Evolutionary conservation across 2,797 vertebrate species (phyloP).

Genomic region (Octomys mimax): DNA sequence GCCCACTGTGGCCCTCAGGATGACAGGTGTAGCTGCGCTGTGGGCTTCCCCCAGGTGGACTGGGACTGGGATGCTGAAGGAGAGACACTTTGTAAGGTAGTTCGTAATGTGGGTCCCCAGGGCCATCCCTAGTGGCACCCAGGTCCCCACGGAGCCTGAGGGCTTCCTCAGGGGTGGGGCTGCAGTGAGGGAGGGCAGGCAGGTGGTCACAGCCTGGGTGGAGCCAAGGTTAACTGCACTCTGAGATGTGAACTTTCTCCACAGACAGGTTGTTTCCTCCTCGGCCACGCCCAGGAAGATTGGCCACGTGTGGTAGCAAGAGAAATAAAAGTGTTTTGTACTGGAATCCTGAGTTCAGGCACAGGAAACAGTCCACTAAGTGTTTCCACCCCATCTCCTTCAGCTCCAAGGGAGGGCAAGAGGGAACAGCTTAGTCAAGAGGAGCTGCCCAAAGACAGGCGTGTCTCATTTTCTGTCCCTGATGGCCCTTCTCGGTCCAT

Average conservation of each 20-base stretch:
- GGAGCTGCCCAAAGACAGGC: no score
- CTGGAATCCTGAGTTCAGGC: neutral
- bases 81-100: neutral
- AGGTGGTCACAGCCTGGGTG: accelerated
- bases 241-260: no score
- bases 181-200: accelerated
- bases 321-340: neutral
- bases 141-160: accelerated
- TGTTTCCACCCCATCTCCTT: no score
- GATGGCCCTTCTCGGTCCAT: accelerated
- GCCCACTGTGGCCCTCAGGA: accelerated
- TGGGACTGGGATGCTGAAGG: neutral
- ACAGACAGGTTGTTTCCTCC: neutral
- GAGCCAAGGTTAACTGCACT: neutral
- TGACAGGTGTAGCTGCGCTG: neutral
- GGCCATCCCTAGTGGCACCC: no score
- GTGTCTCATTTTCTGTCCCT: neutral
- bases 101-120: neutral
- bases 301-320: neutral
- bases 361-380: no score
- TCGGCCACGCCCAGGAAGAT: neutral
- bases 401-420: accelerated
- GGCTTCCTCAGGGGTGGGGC: neutral
- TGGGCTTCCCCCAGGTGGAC: neutral
- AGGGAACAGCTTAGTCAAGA: neutral